Conservation (phyloP, 1,140 invertebrate species). For the Aplysia californica region DNA sequence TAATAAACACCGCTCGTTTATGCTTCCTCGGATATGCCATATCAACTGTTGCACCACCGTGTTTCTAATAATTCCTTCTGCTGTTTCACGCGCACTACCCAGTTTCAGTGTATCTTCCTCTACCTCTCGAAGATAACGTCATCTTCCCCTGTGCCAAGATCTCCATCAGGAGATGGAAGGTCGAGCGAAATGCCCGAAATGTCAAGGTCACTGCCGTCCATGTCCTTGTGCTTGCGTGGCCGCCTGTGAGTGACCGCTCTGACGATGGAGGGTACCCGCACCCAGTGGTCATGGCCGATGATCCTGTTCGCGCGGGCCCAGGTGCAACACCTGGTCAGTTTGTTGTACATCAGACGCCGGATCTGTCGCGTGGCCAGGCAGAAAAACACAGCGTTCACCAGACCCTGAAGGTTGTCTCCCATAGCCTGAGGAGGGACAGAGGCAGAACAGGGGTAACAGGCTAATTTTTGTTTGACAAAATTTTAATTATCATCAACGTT, state of each 20-base stretch:
- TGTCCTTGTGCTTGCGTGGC: background rate
- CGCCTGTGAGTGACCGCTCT: conserved; percentile 6
- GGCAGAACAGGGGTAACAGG: no score
- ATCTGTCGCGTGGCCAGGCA: conserved; percentile 41
- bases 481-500: no score
- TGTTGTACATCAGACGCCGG: conserved; percentile 23
- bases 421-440: conserved; percentile 42
- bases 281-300: conserved; percentile 20
- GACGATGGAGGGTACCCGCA: conserved; percentile 22
- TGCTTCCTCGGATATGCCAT: no score
- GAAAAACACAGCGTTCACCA: conserved; percentile 46
- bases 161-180: conserved; percentile 17
- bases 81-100: no score
- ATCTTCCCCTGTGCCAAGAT: conserved; percentile 22
- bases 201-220: conserved; percentile 35
- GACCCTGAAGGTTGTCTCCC: conserved; percentile 46
- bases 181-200: conserved; percentile 39
- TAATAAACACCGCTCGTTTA: no score
- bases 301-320: no score
- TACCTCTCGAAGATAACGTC: conserved; percentile 38
- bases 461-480: no score
- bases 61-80: no score
- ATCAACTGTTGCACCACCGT: no score
- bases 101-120: no score
- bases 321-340: conserved; percentile 2